phyloP scores from a whole-genome alignment of 2,113 vertebrate genomes.

The Cinclus cinclus region DNA sequence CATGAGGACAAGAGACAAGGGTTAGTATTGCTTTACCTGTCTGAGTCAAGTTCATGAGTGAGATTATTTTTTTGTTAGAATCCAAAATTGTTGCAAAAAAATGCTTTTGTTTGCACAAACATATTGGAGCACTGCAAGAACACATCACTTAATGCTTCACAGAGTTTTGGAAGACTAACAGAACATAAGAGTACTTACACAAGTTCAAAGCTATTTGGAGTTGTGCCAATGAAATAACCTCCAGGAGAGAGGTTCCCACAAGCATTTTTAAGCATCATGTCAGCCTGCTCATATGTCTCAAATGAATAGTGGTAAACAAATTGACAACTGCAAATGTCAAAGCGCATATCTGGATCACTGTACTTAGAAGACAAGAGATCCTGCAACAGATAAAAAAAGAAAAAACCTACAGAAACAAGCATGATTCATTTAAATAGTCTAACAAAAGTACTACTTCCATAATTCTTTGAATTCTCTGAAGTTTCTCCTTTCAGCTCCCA shows the following conservation, averaged over 20 bases:
- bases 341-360: conserved; percentile 75
- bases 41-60: neutral
- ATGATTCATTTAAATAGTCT: neutral
- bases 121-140: neutral
- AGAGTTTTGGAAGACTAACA: neutral
- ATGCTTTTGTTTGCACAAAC: neutral
- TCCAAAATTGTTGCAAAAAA: neutral
- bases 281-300: conserved; percentile 89
- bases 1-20: neutral
- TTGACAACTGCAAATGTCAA: conserved; percentile 96
- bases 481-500: neutral
- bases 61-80: neutral
- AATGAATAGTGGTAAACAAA: conserved; percentile 98
- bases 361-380: conserved; percentile 85
- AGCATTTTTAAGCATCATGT: conserved; percentile 94
- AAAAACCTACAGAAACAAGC: neutral
- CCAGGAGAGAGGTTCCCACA: conserved; percentile 90
- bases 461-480: neutral
- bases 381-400: conserved; percentile 69
- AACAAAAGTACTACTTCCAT: neutral
- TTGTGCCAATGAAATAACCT: conserved; percentile 97
- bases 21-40: neutral
- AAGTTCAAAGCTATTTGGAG: conserved; percentile 92
- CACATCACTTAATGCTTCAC: neutral
- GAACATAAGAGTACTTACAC: conserved; percentile 79